Evolutionary conservation across 1,140 invertebrate genomes (phyloP).

Genomic region (Papilio helenus): DNA sequence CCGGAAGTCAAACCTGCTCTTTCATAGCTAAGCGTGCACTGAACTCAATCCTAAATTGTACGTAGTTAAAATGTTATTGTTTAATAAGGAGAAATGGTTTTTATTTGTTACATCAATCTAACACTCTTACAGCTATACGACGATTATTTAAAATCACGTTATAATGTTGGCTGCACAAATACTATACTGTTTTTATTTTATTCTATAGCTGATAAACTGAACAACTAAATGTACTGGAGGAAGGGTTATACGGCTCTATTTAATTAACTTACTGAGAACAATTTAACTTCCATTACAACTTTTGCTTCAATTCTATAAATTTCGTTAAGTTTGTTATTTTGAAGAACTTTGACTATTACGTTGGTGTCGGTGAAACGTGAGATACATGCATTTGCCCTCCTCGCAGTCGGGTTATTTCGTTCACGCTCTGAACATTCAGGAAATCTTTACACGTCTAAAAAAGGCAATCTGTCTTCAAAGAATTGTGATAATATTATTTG

Average conservation of each 20-base stretch:
- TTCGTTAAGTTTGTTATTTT: neutral
- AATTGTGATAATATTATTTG: no score
- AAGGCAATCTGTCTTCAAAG: no score
- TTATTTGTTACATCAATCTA: neutral
- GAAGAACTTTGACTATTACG: neutral
- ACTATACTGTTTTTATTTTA: no score
- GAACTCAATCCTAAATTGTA: neutral
- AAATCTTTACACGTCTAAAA: no score
- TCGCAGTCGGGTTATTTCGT: no score
- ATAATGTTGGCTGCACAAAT: no score
- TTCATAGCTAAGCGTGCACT: neutral
- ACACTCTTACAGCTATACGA: neutral
- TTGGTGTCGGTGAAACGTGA: neutral
- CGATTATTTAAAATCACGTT: neutral
- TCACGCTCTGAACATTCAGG: no score
- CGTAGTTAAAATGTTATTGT: neutral
- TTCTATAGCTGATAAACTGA: no score
- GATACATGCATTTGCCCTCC: neutral
- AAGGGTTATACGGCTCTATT: neutral
- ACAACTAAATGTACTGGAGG: no score
- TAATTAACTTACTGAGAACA: conserved; percentile 1
- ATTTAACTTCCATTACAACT: conserved; percentile 21
- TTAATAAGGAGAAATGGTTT: neutral
- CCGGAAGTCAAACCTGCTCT: neutral
- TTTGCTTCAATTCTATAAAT: conserved; percentile 18